These are phyloP conservation scores for Cynopterus brachyotis DNA, from an alignment of 2,113 vertebrate species.

Conservation along the genomic window DNA sequence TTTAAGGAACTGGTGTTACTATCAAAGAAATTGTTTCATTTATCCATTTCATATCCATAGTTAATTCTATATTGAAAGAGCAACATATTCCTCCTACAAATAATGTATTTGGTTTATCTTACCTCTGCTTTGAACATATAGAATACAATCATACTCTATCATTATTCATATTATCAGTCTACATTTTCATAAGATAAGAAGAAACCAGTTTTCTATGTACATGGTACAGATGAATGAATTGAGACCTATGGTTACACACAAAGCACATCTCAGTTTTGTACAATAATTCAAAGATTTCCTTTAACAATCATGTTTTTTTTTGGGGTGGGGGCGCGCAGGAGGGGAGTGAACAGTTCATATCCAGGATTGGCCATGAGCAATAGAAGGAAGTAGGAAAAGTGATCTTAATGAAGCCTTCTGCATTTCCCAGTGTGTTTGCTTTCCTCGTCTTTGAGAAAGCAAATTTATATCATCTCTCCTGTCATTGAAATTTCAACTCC, in stretches of 20 bases:
- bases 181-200: neutral
- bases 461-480: conserved; percentile 60
- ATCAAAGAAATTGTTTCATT: neutral
- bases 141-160: neutral
- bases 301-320: neutral
- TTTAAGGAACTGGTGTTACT: neutral
- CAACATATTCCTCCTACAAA: neutral
- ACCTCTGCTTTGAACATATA: neutral
- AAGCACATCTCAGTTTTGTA: neutral
- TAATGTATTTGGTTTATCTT: neutral
- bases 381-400: neutral
- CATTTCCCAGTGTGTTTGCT: neutral
- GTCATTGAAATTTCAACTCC: conserved; percentile 64
- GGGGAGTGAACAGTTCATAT: neutral
- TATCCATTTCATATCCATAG: neutral
- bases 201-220: neutral
- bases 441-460: conserved; percentile 40
- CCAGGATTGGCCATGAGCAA: neutral
- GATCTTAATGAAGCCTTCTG: neutral
- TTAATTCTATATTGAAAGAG: neutral
- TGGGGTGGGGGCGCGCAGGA: no score
- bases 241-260: neutral
- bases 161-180: neutral
- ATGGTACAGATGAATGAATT: neutral
- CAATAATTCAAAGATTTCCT: neutral